These are phyloP conservation scores for Brachymystax lenok DNA, from an alignment of 2,797 vertebrate species.

Conservation along the genomic window DNA sequence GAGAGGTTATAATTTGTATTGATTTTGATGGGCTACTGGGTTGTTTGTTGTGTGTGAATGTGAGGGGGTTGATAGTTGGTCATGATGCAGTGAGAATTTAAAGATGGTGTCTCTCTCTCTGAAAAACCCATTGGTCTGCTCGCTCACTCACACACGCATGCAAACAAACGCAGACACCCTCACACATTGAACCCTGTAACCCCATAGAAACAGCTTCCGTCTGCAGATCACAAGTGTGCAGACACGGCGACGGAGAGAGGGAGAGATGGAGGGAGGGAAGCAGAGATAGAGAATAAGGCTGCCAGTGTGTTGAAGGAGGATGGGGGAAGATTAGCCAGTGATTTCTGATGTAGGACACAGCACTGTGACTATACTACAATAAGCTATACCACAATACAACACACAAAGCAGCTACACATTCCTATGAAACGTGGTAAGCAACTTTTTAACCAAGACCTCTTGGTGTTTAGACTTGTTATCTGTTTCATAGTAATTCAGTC, in stretches of 20 bases:
- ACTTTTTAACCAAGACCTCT: too few relatives aligned
- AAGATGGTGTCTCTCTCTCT: slow-evolving; percentile 36
- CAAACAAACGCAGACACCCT: neutral
- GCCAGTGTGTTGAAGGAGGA: neutral
- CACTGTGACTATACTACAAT: neutral
- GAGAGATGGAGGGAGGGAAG: neutral
- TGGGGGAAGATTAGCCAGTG: neutral
- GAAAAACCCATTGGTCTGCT: slow-evolving; percentile 45
- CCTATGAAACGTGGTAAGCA: neutral
- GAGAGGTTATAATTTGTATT: slow-evolving; percentile 51
- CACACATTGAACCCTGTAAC: neutral
- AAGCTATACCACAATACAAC: neutral
- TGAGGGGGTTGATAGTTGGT: slow-evolving; percentile 17
- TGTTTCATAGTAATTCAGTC: too few relatives aligned
- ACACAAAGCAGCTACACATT: neutral
- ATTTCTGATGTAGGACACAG: neutral
- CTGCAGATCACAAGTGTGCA: neutral
- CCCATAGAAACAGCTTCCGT: neutral
- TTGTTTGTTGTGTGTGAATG: slow-evolving; percentile 34
- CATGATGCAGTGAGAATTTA: slow-evolving; percentile 43
- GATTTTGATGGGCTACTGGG: slow-evolving; percentile 50
- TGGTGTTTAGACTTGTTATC: too few relatives aligned
- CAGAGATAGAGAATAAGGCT: neutral
- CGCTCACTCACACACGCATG: neutral
- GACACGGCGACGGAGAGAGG: neutral